Evolutionary conservation across 2,888 invertebrate species (phyloP).

Genomic region (Lagria hirta): DNA sequence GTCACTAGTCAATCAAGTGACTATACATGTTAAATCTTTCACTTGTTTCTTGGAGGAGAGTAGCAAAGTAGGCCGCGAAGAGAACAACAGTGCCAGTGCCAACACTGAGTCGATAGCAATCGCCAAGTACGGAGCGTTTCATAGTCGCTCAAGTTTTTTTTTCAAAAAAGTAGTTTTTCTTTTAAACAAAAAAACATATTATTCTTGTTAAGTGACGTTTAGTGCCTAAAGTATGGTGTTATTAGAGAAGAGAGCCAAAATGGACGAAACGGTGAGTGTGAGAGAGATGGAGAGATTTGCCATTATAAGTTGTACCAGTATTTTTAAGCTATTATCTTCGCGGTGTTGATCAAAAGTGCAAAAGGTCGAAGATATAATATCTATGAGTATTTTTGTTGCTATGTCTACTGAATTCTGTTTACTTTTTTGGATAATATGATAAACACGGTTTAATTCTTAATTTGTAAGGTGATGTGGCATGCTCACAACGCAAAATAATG

Average conservation of each 20-base stretch:
- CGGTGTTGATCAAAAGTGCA: conserved; percentile 5
- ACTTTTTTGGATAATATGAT: no score
- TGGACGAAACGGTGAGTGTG: conserved; percentile 47
- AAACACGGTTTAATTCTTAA: no score
- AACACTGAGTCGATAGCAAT: conserved; percentile 47
- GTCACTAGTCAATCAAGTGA: conserved; percentile 19
- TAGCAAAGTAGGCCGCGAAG: conserved; percentile 49
- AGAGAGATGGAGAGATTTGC: no score
- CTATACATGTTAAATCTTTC: conserved; percentile 38
- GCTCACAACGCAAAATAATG: no score
- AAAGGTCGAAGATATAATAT: conserved; percentile 7
- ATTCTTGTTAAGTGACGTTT: no score
- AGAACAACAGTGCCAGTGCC: no score
- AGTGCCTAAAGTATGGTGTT: conserved; percentile 41
- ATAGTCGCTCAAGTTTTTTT: conserved; percentile 22
- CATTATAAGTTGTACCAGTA: no score
- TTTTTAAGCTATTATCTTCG: no score
- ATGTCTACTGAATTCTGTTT: conserved; percentile 6
- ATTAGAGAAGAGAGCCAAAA: conserved; percentile 40
- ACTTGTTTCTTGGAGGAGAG: conserved; percentile 42
- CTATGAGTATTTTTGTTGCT: conserved; percentile 19
- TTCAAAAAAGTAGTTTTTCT: background rate
- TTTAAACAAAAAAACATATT: no score
- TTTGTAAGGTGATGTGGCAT: no score
- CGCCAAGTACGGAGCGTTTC: conserved; percentile 42